phyloP scores from a whole-genome alignment of 2,888 invertebrate species.

The Troides aeacus region DNA sequence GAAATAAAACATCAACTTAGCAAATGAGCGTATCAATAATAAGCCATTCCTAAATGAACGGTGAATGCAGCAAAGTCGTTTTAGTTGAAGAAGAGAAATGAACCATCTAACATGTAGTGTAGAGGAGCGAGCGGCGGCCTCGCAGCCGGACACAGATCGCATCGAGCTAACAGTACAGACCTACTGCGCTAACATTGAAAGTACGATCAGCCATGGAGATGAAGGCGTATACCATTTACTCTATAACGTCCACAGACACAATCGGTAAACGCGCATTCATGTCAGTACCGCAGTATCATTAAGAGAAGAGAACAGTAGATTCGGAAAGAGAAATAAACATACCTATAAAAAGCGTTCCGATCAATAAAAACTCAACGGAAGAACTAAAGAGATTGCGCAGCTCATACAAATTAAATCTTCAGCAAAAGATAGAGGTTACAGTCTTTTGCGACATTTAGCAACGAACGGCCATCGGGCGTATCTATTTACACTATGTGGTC shows the following conservation, averaged over 20 bases:
- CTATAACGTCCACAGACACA: conserved; percentile 72
- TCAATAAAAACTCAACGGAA: conserved; percentile 51
- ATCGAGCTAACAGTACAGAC: conserved; percentile 73
- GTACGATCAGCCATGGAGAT: conserved; percentile 76
- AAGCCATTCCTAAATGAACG: conserved; percentile 78
- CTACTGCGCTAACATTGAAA: conserved; percentile 75
- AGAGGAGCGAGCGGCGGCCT: conserved; percentile 66
- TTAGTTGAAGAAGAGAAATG: conserved; percentile 68
- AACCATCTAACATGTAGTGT: conserved; percentile 69
- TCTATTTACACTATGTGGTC: conserved; percentile 77
- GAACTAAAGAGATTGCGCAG: conserved; percentile 76
- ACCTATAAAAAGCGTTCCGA: conserved; percentile 79
- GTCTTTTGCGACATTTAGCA: conserved; percentile 80
- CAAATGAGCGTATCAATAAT: conserved; percentile 71
- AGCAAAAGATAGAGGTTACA: conserved; percentile 77
- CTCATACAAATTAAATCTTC: conserved; percentile 79
- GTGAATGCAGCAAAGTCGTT: conserved; percentile 71
- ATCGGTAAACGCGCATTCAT: conserved; percentile 76
- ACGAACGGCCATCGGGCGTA: conserved; percentile 79
- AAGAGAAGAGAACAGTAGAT: conserved; percentile 75
- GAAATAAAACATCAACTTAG: conserved; percentile 63
- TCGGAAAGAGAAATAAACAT: conserved; percentile 51
- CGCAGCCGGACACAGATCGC: conserved; percentile 68
- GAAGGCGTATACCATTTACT: conserved; percentile 74
- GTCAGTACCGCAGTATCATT: conserved; percentile 71